Conservation (phyloP, 2,797 vertebrate genomes). For the Brachyalestes nurse region DNA sequence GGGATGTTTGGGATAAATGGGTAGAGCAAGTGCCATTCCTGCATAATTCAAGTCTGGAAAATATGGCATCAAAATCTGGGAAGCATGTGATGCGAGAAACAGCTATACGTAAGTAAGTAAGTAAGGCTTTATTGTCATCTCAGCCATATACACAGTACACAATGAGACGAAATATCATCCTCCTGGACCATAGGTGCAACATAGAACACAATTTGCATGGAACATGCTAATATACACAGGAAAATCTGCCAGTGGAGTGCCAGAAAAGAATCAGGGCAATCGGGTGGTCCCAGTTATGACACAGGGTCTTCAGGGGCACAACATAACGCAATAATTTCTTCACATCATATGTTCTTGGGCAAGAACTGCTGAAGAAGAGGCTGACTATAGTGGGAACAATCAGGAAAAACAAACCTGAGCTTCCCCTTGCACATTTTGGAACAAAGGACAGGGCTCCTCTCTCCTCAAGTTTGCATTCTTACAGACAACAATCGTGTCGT, state of each 20-base stretch:
- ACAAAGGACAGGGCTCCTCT: background rate
- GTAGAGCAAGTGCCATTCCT: background rate
- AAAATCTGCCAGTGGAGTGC: background rate
- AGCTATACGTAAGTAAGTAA: too few species aligned
- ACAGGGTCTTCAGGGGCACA: background rate
- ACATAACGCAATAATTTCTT: conserved; percentile 8
- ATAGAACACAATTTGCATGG: too few species aligned
- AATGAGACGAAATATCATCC: too few species aligned
- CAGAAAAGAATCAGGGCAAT: conserved; percentile 1
- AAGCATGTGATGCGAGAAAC: background rate
- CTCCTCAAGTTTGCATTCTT: too few species aligned
- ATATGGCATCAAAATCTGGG: background rate
- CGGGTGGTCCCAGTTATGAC: background rate
- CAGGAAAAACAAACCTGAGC: background rate
- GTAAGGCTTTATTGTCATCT: too few species aligned
- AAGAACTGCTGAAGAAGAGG: background rate
- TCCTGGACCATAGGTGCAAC: too few species aligned
- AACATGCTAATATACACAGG: background rate
- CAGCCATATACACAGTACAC: too few species aligned
- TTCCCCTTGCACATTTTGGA: background rate
- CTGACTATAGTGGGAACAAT: background rate
- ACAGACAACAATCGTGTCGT: too few species aligned
- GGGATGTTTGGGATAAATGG: conserved; percentile 24
- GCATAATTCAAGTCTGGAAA: background rate
- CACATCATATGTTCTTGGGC: background rate